Evolutionary conservation across 2,888 invertebrate genomes (phyloP).

Genomic region (Thumatha senex): DNA sequence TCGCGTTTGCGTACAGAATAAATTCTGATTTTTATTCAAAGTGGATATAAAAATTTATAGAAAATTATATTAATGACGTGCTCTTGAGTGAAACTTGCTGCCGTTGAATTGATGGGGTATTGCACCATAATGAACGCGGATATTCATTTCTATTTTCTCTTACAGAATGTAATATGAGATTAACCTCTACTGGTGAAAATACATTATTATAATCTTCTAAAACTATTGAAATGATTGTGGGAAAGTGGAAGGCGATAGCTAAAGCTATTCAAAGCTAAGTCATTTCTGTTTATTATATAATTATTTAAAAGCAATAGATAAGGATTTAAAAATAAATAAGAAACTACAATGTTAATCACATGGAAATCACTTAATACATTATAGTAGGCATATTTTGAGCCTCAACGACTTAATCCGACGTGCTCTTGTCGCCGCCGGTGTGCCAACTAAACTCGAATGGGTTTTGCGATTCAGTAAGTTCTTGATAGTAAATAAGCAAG

Average conservation of each 20-base stretch:
- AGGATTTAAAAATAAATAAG: too few relatives aligned
- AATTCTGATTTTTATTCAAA: constrained; percentile 45
- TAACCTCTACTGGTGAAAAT: background rate
- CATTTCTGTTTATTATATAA: too few relatives aligned
- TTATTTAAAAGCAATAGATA: too few relatives aligned
- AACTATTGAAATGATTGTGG: background rate
- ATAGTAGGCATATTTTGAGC: too few relatives aligned
- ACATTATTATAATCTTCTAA: background rate
- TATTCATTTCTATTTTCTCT: constrained; percentile 1
- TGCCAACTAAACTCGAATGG: too few relatives aligned
- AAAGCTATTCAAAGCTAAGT: too few relatives aligned
- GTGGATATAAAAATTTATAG: constrained; percentile 32
- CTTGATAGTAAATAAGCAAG: too few relatives aligned
- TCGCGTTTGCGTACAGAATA: constrained; percentile 34
- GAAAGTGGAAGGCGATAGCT: background rate
- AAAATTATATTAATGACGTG: constrained; percentile 35
- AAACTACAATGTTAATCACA: too few relatives aligned
- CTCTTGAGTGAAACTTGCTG: constrained; percentile 15
- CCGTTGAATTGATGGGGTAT: constrained; percentile 19
- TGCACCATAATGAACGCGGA: constrained; percentile 5
- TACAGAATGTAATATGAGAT: background rate
- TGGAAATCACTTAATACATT: too few relatives aligned
- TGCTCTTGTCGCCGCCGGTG: too few relatives aligned
- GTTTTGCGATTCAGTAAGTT: too few relatives aligned
- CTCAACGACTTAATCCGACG: too few relatives aligned